Percentiles rank a stretch among this genome's conserved stretches.
Evolutionary conservation across 2,797 vertebrate genomes (phyloP).

Genomic region (Cheracebus regulus): DNA sequence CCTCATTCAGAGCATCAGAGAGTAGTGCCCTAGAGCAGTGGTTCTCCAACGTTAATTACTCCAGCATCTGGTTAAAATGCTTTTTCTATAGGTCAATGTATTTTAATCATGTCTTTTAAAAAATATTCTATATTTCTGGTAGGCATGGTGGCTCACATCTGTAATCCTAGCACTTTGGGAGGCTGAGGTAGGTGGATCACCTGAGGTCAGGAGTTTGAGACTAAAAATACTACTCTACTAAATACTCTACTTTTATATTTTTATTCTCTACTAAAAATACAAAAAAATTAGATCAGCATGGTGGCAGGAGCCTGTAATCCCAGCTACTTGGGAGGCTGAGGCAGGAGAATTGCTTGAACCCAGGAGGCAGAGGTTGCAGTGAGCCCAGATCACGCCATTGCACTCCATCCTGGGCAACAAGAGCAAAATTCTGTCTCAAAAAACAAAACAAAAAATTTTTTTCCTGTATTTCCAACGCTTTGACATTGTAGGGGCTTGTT

Average conservation of each 20-base stretch:
- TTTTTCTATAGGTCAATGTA: background rate
- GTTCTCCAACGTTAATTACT: background rate
- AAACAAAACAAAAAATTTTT: background rate
- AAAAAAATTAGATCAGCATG: background rate
- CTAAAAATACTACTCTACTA: background rate
- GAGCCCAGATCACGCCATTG: background rate
- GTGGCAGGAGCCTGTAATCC: background rate
- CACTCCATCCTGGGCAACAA: background rate
- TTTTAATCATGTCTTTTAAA: background rate
- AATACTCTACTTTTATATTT: no score
- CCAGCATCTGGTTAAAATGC: background rate
- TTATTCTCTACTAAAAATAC: background rate
- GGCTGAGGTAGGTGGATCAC: background rate
- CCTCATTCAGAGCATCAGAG: background rate
- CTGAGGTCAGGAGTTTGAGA: background rate
- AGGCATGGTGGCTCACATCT: background rate
- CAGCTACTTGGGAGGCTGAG: background rate
- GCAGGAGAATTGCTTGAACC: background rate
- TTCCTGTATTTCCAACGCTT: conserved; percentile 8
- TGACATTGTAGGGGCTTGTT: background rate
- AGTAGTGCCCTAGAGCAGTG: background rate
- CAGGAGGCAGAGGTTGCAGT: background rate
- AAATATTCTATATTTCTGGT: background rate
- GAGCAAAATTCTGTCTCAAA: background rate
- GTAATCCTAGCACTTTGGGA: background rate